A percentile compares a stretch with the other conserved stretches of the same genome.
Evolutionary conservation across 2,888 invertebrate genomes (phyloP).

Genomic region (Dimorphilus gyrociliatus): DNA sequence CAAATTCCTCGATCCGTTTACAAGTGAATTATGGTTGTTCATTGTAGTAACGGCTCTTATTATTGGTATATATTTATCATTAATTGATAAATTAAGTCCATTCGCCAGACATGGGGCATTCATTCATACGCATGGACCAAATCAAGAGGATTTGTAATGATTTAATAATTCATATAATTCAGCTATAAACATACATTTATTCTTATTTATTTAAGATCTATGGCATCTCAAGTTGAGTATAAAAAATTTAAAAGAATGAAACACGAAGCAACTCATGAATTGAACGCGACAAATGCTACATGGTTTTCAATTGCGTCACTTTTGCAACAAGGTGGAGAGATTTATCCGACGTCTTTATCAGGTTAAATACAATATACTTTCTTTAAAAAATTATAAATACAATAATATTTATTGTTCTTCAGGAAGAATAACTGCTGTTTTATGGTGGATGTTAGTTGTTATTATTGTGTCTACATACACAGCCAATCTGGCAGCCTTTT

Average conservation of each 20-base stretch:
- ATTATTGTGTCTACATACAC: constrained; percentile 9
- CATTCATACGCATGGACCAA: constrained; percentile 4
- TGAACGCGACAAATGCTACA: constrained; percentile 6
- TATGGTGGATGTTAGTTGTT: constrained; percentile 7
- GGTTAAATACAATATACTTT: too few species aligned
- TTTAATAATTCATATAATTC: neutral
- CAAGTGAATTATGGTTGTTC: constrained; percentile 3
- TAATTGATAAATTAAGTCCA: constrained; percentile 8
- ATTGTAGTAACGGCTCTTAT: constrained; percentile 6
- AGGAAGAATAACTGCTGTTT: constrained; percentile 6
- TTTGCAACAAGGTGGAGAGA: constrained; percentile 8
- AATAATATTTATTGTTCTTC: neutral
- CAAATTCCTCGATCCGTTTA: constrained; percentile 8
- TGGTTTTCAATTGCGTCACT: constrained; percentile 8
- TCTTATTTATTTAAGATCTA: neutral
- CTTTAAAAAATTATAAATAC: too few species aligned
- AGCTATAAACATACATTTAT: neutral
- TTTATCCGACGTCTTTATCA: constrained; percentile 6
- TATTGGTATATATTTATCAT: constrained; percentile 5
- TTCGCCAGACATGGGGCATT: constrained; percentile 8
- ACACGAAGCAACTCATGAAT: constrained; percentile 1
- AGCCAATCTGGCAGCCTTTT: constrained; percentile 8
- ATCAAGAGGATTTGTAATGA: constrained; percentile 2
- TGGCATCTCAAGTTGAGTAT: constrained; percentile 4
- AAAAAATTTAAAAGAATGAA: constrained; percentile 1